A percentile compares a stretch with the other conserved stretches of the same genome.
Conservation (phyloP, 2,888 invertebrate genomes). For the Trichogramma evanescens region DNA sequence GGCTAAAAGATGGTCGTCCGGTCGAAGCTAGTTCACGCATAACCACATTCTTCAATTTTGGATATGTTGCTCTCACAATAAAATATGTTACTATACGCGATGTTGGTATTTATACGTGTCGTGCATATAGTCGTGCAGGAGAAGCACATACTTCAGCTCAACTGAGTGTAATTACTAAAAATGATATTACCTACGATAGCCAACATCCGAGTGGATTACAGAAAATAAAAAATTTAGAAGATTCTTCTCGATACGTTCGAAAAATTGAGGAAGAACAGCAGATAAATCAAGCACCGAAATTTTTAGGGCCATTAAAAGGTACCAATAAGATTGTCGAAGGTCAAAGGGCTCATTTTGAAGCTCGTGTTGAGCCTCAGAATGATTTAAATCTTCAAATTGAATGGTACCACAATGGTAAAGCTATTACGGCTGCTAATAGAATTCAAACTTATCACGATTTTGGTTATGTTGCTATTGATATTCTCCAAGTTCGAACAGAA, state of each 20-base stretch:
- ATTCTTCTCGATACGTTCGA: conserved; percentile 66
- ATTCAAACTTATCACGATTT: conserved; percentile 94
- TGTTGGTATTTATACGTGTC: conserved; percentile 81
- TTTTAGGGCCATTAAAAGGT: conserved; percentile 82
- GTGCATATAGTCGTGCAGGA: conserved; percentile 80
- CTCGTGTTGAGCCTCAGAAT: conserved; percentile 88
- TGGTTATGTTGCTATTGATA: conserved; percentile 93
- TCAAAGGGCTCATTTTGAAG: conserved; percentile 91
- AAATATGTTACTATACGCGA: conserved; percentile 85
- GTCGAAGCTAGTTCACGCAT: conserved; percentile 90
- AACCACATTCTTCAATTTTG: conserved; percentile 89
- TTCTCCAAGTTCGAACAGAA: conserved; percentile 83
- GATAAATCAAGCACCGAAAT: conserved; percentile 75
- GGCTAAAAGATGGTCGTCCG: conserved; percentile 85
- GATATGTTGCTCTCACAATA: conserved; percentile 89
- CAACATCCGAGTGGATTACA: conserved; percentile 88
- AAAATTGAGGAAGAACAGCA: conserved; percentile 63
- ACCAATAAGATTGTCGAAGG: conserved; percentile 91
- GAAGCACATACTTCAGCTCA: conserved; percentile 78
- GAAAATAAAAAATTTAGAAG: conserved; percentile 85
- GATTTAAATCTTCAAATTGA: conserved; percentile 89
- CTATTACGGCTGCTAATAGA: conserved; percentile 80
- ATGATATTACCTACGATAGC: conserved; percentile 80
- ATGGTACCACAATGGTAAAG: conserved; percentile 95
- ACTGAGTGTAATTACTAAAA: conserved; percentile 75